Evolutionary conservation across 2,888 invertebrate species (phyloP).

Genomic region (Phasia obesa): DNA sequence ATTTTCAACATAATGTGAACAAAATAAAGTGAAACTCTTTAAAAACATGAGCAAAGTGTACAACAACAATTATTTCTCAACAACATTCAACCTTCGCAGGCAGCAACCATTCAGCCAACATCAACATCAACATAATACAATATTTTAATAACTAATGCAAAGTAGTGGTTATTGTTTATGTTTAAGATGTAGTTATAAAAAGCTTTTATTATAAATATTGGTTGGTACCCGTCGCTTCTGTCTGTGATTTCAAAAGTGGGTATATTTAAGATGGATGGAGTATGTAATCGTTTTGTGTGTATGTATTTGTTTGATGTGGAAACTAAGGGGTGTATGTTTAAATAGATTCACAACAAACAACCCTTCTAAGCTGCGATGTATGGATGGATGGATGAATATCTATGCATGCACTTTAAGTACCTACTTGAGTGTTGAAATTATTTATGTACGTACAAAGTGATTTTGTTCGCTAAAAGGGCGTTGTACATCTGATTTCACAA

Average conservation of each 20-base stretch:
- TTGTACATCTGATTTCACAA: slow-evolving; percentile 23
- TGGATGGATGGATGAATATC: slow-evolving; percentile 9
- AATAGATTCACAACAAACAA: slow-evolving; percentile 32
- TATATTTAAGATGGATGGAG: background rate
- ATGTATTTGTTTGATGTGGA: background rate
- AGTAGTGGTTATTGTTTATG: slow-evolving; percentile 67
- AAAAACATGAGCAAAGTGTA: slow-evolving; percentile 17
- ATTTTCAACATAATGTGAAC: slow-evolving; percentile 9
- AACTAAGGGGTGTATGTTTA: slow-evolving; percentile 9
- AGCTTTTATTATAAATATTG: slow-evolving; percentile 59
- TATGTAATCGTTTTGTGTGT: background rate
- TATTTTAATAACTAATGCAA: slow-evolving; percentile 65
- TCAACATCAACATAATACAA: slow-evolving; percentile 30
- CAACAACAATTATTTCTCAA: slow-evolving; percentile 27
- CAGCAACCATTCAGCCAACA: slow-evolving; percentile 9
- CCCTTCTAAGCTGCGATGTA: slow-evolving; percentile 34
- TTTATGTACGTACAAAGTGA: slow-evolving; percentile 32
- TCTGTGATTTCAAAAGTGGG: slow-evolving; percentile 7
- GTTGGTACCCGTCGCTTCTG: slow-evolving; percentile 32
- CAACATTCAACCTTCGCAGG: slow-evolving; percentile 8
- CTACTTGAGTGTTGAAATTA: slow-evolving; percentile 61
- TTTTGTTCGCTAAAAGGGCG: slow-evolving; percentile 54
- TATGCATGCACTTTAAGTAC: slow-evolving; percentile 44
- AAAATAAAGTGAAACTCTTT: slow-evolving; percentile 43
- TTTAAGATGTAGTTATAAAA: slow-evolving; percentile 64